phyloP scores from a whole-genome alignment of 2,797 vertebrate genomes.

The Eutrigla gurnardus region DNA sequence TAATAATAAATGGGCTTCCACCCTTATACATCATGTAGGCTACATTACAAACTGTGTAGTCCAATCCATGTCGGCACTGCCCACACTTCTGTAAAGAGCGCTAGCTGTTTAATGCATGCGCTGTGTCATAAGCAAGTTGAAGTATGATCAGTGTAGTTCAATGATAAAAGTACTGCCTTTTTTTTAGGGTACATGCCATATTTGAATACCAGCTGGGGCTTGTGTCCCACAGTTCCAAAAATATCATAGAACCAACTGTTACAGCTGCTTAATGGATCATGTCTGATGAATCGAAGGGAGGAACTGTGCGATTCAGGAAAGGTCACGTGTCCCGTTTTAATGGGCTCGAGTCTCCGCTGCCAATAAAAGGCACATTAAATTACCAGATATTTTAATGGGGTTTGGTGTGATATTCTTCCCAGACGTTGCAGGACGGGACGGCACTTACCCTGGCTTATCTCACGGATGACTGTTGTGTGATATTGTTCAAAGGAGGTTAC shows the following conservation, averaged over 20 bases:
- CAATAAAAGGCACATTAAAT: slow-evolving; percentile 61
- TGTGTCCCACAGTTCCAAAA: slow-evolving; percentile 41
- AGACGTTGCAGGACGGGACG: slow-evolving; percentile 38
- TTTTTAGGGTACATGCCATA: slow-evolving; percentile 25
- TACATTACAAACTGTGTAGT: slow-evolving; percentile 36
- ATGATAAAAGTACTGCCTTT: slow-evolving; percentile 33
- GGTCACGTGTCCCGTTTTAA: slow-evolving; percentile 49
- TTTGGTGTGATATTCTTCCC: slow-evolving; percentile 49
- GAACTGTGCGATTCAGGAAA: slow-evolving; percentile 54
- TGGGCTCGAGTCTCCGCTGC: slow-evolving; percentile 31
- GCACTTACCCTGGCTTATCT: slow-evolving; percentile 56
- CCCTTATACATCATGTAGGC: slow-evolving; percentile 21
- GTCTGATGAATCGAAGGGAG: slow-evolving; percentile 53
- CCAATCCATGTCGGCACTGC: slow-evolving; percentile 43
- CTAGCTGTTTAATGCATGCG: slow-evolving; percentile 49
- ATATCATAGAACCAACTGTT: slow-evolving; percentile 43
- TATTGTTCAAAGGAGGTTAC: slow-evolving; percentile 67
- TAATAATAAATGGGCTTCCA: slow-evolving; percentile 37
- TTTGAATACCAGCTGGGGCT: slow-evolving; percentile 44
- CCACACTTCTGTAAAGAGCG: slow-evolving; percentile 55
- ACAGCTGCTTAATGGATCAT: slow-evolving; percentile 63
- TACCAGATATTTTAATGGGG: slow-evolving; percentile 54
- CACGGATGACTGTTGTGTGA: slow-evolving; percentile 58
- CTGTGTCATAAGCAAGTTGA: slow-evolving; percentile 32
- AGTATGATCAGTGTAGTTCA: slow-evolving; percentile 42